phyloP scores from a whole-genome alignment of 2,113 vertebrate species.

The Lipotes vexillifer region DNA sequence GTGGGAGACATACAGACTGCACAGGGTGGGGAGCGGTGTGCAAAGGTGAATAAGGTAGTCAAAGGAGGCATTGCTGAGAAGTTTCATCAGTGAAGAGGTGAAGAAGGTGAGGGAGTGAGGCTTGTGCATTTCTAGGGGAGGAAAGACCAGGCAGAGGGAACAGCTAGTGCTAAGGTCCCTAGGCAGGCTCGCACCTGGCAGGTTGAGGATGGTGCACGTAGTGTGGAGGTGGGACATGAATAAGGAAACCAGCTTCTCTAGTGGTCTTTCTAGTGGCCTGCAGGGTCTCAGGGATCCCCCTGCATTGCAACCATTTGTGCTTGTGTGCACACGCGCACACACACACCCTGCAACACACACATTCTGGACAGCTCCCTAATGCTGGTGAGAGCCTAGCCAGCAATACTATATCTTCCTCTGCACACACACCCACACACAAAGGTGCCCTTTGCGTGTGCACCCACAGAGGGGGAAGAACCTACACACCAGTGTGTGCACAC shows the following conservation, averaged over 20 bases:
- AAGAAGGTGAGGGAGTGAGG: neutral
- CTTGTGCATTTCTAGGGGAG: accelerated
- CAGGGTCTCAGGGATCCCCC: neutral
- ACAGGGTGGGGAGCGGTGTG: neutral
- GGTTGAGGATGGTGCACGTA: neutral
- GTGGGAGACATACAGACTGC: accelerated
- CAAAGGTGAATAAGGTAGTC: neutral
- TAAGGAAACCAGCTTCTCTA: neutral
- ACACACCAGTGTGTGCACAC: neutral
- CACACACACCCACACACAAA: neutral
- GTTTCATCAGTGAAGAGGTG: neutral
- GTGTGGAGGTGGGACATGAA: neutral
- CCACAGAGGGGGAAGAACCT: neutral
- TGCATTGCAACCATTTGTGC: too few species aligned
- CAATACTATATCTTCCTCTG: neutral
- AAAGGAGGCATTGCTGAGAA: neutral
- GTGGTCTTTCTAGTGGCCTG: neutral
- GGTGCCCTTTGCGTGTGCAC: neutral
- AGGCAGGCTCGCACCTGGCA: neutral
- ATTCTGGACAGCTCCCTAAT: neutral
- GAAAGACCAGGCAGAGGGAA: neutral
- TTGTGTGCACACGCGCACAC: accelerated
- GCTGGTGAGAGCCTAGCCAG: neutral
- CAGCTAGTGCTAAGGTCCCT: neutral
- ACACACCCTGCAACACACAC: too few species aligned